These are phyloP conservation scores for Hypsopygia costalis DNA, from an alignment of 2,888 invertebrate genomes.

Conservation along the genomic window DNA sequence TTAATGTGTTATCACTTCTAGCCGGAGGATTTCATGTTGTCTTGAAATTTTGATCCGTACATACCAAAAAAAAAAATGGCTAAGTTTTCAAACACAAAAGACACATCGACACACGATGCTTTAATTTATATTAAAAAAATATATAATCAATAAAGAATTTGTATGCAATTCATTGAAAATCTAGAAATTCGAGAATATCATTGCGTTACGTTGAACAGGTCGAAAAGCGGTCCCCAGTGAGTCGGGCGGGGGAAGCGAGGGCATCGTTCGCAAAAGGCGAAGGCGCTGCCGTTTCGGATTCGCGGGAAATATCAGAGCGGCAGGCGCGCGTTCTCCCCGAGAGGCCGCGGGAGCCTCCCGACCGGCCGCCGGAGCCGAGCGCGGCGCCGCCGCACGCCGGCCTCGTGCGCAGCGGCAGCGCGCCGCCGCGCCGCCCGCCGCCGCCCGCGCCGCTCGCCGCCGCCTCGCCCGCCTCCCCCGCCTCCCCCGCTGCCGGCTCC, in stretches of 20 bases:
- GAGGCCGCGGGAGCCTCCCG: constrained; percentile 3
- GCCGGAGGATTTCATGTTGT: no score
- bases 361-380: constrained; percentile 1
- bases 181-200: no score
- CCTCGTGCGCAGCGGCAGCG: constrained; percentile 19
- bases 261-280: constrained; percentile 26
- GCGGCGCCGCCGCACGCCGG: constrained; percentile 3
- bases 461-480: neutral
- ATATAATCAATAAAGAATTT: no score
- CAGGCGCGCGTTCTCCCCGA: constrained; percentile 20
- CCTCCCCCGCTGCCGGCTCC: constrained; percentile 1
- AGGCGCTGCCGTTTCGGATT: constrained; percentile 9
- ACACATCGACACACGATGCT: no score
- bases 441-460: constrained; percentile 29
- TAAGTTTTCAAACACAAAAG: no score
- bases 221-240: constrained; percentile 41
- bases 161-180: no score
- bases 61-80: no score
- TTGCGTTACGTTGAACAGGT: no score
- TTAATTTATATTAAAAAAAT: no score
- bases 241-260: constrained; percentile 26
- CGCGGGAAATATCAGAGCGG: constrained; percentile 10
- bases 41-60: no score
- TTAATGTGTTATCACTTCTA: no score
- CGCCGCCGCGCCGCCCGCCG: constrained; percentile 43